phyloP scores from a whole-genome alignment of 2,888 invertebrate genomes.

The Mythimna vitellina region DNA sequence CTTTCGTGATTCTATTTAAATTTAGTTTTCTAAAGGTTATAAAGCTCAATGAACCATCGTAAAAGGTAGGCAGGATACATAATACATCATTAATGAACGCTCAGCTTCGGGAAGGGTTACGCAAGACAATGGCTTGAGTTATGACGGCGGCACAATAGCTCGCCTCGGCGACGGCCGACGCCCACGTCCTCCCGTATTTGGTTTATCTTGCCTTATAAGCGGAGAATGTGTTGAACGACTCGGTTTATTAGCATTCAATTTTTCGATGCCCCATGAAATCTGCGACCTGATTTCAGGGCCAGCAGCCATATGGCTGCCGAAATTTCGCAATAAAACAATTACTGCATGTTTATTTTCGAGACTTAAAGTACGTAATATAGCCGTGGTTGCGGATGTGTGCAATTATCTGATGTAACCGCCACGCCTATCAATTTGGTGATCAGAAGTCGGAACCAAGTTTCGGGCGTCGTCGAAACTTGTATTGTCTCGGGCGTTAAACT shows the following conservation, averaged over 20 bases:
- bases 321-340: slow-evolving; percentile 51
- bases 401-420: slow-evolving; percentile 60
- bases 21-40: slow-evolving; percentile 67
- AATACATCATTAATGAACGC: slow-evolving; percentile 79
- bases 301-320: slow-evolving; percentile 75
- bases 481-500: slow-evolving; percentile 19
- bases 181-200: slow-evolving; percentile 82
- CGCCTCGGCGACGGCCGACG: slow-evolving; percentile 80
- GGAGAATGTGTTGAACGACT: slow-evolving; percentile 80
- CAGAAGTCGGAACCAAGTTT: slow-evolving; percentile 40
- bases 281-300: slow-evolving; percentile 67
- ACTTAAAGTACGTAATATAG: slow-evolving; percentile 31
- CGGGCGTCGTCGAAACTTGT: slow-evolving; percentile 17
- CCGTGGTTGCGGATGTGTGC: slow-evolving; percentile 44
- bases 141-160: slow-evolving; percentile 73
- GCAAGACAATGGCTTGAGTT: slow-evolving; percentile 84
- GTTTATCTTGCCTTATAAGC: slow-evolving; percentile 85
- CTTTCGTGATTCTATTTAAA: slow-evolving; percentile 64
- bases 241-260: slow-evolving; percentile 79
- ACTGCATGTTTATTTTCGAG: slow-evolving; percentile 33
- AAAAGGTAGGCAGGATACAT: slow-evolving; percentile 83
- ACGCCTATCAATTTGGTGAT: slow-evolving; percentile 47
- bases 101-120: slow-evolving; percentile 77
- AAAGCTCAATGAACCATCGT: slow-evolving; percentile 83
- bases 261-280: slow-evolving; percentile 77